Base-by-base conservation (phyloP, 2,888 invertebrate species). In the Drosophila cyrtoloma region DNA sequence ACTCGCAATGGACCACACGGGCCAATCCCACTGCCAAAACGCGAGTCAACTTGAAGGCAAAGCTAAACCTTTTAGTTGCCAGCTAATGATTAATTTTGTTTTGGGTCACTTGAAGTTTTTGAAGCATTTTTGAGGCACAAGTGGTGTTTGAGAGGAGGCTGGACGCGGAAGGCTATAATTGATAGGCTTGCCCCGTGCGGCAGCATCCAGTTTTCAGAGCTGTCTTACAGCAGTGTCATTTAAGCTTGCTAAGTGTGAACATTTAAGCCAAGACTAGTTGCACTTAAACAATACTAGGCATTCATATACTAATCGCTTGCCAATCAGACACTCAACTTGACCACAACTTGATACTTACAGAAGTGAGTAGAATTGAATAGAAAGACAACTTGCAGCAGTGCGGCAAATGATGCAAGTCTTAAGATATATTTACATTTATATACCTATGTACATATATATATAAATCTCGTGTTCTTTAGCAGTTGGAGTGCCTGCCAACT, bases 401-500 rank as follows among this genome's bases (percentile, higher is more conserved):
- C 39, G 7, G 39, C 61, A 59, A 62, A 39, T 5, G 35, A 55
- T 37, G 44, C 35, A n/a, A n/a, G n/a, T 10, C 42, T 2, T n/a
- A 12, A 22, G 22, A 12, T 42, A 42, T n/a, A 42, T 77, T 77
- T 35, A 28, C 7, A 22, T 22, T n/a, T 30, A 50, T 51, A 51
- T 12, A 19, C 28, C 2, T 3, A 3, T 28, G 3, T 28, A 28
- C 0, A 28, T 28, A 50, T 50, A 50, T 50, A 51, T 19, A 19
- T 51, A 2, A 35, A 14, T 35, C 35, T 14, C 5, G 35, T 35
- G 14, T 35, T 14, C 14, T 35, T 35, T 14, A 5, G 35, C 35
- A 14, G 14, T 35, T 35, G 14, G 14, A 35, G 33, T 35, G 26
- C 35, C 42, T 30, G 30, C 6, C 2, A 32, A 58, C n/a, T 33